phyloP scores from a whole-genome alignment of 2,113 vertebrate genomes.

The Rhinoderma darwinii region DNA sequence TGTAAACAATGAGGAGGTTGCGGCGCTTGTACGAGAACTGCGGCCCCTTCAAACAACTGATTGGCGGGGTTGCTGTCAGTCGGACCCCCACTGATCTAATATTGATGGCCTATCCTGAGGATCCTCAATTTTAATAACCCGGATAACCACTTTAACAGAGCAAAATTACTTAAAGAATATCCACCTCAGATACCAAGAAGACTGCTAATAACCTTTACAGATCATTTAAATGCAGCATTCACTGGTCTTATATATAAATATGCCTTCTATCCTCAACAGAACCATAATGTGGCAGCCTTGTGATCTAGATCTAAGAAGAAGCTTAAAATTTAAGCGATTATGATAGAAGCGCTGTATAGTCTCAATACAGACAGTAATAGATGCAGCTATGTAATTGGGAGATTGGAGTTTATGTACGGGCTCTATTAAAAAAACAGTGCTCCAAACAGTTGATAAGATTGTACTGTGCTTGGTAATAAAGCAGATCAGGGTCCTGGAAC shows the following conservation, averaged over 20 bases:
- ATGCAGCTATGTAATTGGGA: not conserved
- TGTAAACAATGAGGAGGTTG: too few species aligned
- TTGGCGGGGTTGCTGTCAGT: too few species aligned
- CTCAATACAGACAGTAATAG: not conserved
- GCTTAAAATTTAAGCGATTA: not conserved
- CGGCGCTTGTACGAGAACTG: too few species aligned
- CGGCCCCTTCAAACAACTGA: too few species aligned
- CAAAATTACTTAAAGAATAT: too few species aligned
- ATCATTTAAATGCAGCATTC: too few species aligned
- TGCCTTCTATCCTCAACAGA: not conserved
- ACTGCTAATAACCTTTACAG: too few species aligned
- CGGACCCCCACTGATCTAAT: too few species aligned
- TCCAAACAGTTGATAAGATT: not conserved
- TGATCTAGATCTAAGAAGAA: not conserved
- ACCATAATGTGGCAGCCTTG: not conserved
- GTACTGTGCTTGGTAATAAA: not conserved
- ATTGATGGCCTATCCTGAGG: too few species aligned
- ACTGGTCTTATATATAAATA: not conserved
- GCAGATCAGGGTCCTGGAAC: not conserved
- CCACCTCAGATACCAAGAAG: too few species aligned
- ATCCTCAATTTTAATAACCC: too few species aligned
- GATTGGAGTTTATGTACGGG: not conserved
- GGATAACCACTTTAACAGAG: too few species aligned
- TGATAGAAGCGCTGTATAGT: not conserved
- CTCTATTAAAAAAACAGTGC: not conserved